Base-by-base conservation (phyloP, 2,888 invertebrate genomes). In the Andrena fulva region DNA sequence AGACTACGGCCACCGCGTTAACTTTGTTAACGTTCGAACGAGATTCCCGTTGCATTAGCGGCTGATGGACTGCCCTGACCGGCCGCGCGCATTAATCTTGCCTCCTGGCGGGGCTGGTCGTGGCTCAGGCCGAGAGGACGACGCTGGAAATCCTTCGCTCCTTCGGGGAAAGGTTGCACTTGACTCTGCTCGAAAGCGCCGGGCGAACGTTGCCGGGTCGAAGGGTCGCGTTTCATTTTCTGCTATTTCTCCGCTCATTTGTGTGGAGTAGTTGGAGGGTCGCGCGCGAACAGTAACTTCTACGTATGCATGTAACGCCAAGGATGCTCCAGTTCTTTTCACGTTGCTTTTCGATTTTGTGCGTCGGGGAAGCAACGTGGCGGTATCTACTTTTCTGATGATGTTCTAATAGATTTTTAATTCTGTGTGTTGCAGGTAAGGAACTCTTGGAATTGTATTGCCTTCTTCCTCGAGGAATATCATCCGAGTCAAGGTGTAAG, bases 21-120 rank as follows among this genome's bases (percentile, higher is more conserved):
- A 92, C 92, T 91, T 91, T 89, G 92, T 92, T 92, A 92, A 90
- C 91, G 90, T 90, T 89, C 90, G 87, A 90, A 91, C 89, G 89
- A 90, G 91, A 91, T 90, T 89, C 90, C 85, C 89, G 91, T 90
- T 89, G 90, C 89, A 85, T 88, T 89, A 85, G 84, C 84, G 84
- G 68, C 82, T 81, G 82, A 74, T 77, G 85, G 81, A 79, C 83
- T 79, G 75, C 56, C 66, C 72, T 52, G 27, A 16, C 33, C 35
- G 27, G 60, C 72, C 59, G 27, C 77, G 63, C 42, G 63, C 80
- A 72, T 80, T 80, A 77, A 84, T 80, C 84, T 82, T 76, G 62
- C 74, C 63, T 29, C 8, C 33, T 50, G 24, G 20, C 35, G 42
- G 56, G 67, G 24, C 24, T 16, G 29, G 29, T 1, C 33, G 33